Evolutionary conservation across 2,113 vertebrate genomes (phyloP).

Genomic region (Hiodon alosoides): DNA sequence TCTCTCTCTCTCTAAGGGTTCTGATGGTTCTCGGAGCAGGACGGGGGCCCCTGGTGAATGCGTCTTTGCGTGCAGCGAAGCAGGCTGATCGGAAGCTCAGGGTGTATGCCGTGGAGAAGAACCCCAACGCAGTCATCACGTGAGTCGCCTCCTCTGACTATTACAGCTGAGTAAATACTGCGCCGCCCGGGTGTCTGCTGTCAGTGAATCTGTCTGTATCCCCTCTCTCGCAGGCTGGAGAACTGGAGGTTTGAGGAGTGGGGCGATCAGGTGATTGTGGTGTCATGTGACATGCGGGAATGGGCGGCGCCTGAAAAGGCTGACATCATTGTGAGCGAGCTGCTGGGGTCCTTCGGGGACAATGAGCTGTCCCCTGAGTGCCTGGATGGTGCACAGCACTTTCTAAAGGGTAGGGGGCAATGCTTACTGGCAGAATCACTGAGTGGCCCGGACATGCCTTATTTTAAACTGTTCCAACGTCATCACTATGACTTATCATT

Average conservation of each 20-base stretch:
- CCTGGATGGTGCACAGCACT: slow-evolving; percentile 84
- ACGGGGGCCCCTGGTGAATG: slow-evolving; percentile 81
- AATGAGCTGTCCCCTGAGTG: slow-evolving; percentile 89
- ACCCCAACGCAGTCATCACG: slow-evolving; percentile 87
- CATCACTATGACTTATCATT: too few species aligned
- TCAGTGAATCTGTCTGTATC: too few species aligned
- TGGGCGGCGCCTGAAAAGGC: slow-evolving; percentile 86
- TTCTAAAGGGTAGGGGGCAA: slow-evolving; percentile 71
- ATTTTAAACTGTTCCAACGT: too few species aligned
- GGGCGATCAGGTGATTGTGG: slow-evolving; percentile 86
- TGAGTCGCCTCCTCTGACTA: slow-evolving; percentile 49
- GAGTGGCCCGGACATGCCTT: too few species aligned
- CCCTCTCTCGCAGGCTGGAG: slow-evolving; percentile 64
- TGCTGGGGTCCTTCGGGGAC: slow-evolving; percentile 86
- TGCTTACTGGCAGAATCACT: neutral
- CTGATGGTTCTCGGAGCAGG: slow-evolving; percentile 89
- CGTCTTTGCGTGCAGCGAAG: slow-evolving; percentile 76
- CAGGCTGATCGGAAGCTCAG: slow-evolving; percentile 75
- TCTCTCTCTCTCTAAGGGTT: slow-evolving; percentile 54
- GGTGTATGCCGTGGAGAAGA: slow-evolving; percentile 87
- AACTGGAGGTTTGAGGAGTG: slow-evolving; percentile 92
- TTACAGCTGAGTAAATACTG: neutral
- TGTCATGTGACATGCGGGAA: slow-evolving; percentile 84
- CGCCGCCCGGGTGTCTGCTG: neutral
- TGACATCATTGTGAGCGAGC: slow-evolving; percentile 85